Evolutionary conservation across 2,797 vertebrate genomes (phyloP), one percentile per base, ranked within the genome.

Genomic region (Pangasius larnaudii): DNA sequence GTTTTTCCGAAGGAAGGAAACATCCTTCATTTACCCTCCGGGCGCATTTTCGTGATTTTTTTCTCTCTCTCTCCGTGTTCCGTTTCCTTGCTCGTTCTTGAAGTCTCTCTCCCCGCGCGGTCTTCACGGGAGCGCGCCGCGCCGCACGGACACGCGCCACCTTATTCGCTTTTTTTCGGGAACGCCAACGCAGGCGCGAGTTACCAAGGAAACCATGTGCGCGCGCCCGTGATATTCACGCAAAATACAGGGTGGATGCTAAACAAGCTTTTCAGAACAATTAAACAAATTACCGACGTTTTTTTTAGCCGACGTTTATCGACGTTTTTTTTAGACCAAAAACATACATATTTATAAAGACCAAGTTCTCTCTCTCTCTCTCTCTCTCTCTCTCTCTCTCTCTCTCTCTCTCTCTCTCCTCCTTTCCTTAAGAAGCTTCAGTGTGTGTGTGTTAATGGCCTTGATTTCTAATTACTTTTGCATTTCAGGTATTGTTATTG

Each of bases 121-220:
- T 93, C 93, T 92, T 89, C 84, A 69, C 95, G 95, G 89, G 95
- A 88, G 92, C 95, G 96, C 95, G 96, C 96, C 42, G 95, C 96
- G 96, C 96, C 49, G 95, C 96, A 95, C 95, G 93, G 59, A 85
- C 95, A 90, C 94, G 93, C 85, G 59, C 72, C 56, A 80, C 87
- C 71, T 77, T 75, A 61, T 72, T n/a, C 16, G 36, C 85, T 46
- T 75, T 56, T 58, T 84, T 71, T 79, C 74, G 51, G 91, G 94
- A 94, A 95, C 95, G 95, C 94, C 93, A 91, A 94, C 93, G 93
- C 94, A 94, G 93, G 93, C 85, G 93, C 95, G 95, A 95, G 96
- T 96, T 96, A 96, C 95, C 95, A 95, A 13, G 95, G 96, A 95
- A 96, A 97, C 95, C 95, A 93, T 94, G 94, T 93, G 95, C 94